Percentiles rank a stretch among this genome's conserved stretches.
Conservation (phyloP, 2,113 vertebrate species). For the Sisor rabdophorus region DNA sequence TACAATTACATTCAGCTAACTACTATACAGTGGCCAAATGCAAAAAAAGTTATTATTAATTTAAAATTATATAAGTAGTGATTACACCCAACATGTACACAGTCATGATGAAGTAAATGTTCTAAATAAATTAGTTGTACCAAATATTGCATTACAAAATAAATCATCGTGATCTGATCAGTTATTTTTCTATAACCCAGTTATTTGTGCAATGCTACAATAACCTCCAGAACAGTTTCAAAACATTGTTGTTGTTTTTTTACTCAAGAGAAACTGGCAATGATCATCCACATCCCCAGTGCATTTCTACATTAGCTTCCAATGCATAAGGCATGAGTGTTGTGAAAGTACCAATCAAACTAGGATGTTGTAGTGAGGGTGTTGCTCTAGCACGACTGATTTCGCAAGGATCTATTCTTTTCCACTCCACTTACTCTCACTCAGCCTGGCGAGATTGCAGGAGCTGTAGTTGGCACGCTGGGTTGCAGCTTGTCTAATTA, state of each 20-base stretch:
- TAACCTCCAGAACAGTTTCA: background rate
- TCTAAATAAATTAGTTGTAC: background rate
- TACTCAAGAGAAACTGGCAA: background rate
- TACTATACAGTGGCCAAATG: constrained; percentile 28
- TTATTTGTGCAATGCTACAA: background rate
- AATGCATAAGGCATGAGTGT: background rate
- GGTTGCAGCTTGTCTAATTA: constrained; percentile 37
- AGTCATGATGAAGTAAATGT: background rate
- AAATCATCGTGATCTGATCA: background rate
- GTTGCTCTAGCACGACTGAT: constrained; percentile 1
- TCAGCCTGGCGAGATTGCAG: background rate
- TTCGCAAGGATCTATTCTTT: constrained; percentile 15
- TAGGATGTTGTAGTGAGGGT: background rate
- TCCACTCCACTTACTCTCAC: constrained; percentile 19
- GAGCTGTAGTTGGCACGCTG: constrained; percentile 16
- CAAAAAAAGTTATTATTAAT: constrained; percentile 13
- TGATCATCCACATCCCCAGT: background rate
- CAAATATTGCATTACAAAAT: background rate
- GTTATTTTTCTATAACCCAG: background rate
- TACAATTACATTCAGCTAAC: constrained; percentile 42
- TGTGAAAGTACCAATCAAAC: background rate
- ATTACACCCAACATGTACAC: background rate
- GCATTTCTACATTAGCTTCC: background rate
- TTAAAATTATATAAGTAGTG: background rate
- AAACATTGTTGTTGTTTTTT: background rate